Base-by-base conservation (phyloP, 2,113 vertebrate species). In the Cinclus mexicanus region DNA sequence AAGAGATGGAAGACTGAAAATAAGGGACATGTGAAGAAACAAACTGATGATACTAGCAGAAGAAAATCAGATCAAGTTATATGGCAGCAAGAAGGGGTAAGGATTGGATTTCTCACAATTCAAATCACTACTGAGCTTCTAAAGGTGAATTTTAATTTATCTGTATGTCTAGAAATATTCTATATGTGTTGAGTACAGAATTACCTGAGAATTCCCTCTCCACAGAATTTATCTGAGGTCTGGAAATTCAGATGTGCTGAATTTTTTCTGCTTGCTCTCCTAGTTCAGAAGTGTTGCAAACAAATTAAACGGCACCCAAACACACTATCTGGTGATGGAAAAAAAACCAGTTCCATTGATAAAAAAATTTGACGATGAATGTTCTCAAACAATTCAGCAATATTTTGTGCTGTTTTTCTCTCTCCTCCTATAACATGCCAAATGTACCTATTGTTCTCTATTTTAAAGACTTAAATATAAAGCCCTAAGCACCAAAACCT, bases 381-480 rank as follows among this genome's bases (percentile, higher is more conserved):
- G 39, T 63, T 90, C 83, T 74, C 50, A 57, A 87, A 46, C 83
- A 83, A 80, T 67, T 80, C 79, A 77, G n/a, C 35, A 61, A 42
- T 20, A 52, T 46, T 53, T 37, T 0, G 1, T 63, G 72, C 24
- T 67, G 60, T 83, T 74, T n/a, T 92, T 72, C 63, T 44, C 90
- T 76, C 53, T 4, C 7, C 52, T 71, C 29, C 74, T 65, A 41
- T 8, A 78, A 77, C 8, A 4, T n/a, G 87, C 39, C 91, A 93
- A 96, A 70, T 55, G 65, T 9, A 46, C 79, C 21, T 78, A 87
- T 64, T 91, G 65, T 89, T 94, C 69, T 72, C 74, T 25, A 26
- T 68, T 95, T 82, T 65, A 75, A 89, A 76, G 61, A 69, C 83
- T 64, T 70, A 89, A 89, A 75, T 57, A 28, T 56, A 89, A 89